phyloP scores from a whole-genome alignment of 2,888 invertebrate species.

The Lochmaea capreae region DNA sequence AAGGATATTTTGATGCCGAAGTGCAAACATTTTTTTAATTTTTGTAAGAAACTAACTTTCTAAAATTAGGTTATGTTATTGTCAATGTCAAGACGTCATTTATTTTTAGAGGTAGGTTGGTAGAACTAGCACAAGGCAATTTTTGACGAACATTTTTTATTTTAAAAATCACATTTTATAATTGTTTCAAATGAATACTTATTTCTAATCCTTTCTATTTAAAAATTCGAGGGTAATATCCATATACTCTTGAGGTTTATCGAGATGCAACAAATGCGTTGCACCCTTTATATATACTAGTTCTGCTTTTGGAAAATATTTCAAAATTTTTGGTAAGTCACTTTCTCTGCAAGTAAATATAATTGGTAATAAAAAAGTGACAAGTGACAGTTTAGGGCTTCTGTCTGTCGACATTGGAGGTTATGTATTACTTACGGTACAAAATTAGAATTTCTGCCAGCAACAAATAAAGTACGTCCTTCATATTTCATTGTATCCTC shows the following conservation, averaged over 20 bases:
- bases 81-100: too few species aligned
- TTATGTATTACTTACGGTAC: conserved; percentile 70
- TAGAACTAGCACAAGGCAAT: too few species aligned
- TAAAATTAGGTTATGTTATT: too few species aligned
- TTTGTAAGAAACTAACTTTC: too few species aligned
- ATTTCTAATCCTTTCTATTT: conserved; percentile 52
- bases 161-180: too few species aligned
- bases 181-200: too few species aligned
- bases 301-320: conserved; percentile 78
- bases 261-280: conserved; percentile 95
- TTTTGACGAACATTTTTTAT: too few species aligned
- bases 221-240: conserved; percentile 74
- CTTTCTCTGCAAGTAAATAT: conserved; percentile 59
- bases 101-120: too few species aligned
- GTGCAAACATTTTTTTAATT: background rate
- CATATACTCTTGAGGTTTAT: conserved; percentile 85
- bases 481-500: conserved; percentile 54
- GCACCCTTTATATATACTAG: conserved; percentile 81
- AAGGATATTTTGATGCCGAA: background rate
- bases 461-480: conserved; percentile 86
- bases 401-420: too few species aligned
- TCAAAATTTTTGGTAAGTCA: conserved; percentile 74
- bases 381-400: background rate
- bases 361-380: conserved; percentile 21
- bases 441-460: conserved; percentile 84